Base-by-base conservation (phyloP, 2,113 vertebrate genomes). In the Formicarius rufipectus region DNA sequence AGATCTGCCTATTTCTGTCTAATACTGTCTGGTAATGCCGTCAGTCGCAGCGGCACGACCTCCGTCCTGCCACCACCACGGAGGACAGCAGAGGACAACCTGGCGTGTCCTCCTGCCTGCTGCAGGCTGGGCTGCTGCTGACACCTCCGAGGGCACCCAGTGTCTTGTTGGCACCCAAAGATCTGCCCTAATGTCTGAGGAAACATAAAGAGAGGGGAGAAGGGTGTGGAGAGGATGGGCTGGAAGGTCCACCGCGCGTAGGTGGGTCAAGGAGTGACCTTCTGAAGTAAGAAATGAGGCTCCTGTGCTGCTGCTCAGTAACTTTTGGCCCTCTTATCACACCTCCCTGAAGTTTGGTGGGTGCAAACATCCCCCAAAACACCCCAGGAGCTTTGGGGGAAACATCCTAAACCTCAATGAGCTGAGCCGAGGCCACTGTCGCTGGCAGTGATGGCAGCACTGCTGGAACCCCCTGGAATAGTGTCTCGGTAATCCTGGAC, bases 21-120 rank as follows among this genome's bases (percentile, higher is more conserved):
- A 99, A 99, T 99, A 99, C 99, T 99, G 99, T 99, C 99, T 99
- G 99, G 99, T 99, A 99, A 99, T 99, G 99, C 99, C 99, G 98
- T 99, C 98, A 97, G 98, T 99, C 96, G 97, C 98, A 97, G 28
- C 77, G 98, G 98, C 98, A 97, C 95, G 76, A 62, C 85, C 98
- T 96, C 97, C 96, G 13, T 66, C 91, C 81, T 13, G 47, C 11
- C 42, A 42, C 42, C 42, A 21, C 20, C 45, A 42, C 4, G 30
- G 91, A 76, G 77, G 33, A 42, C n/a, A n/a, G n/a, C n/a, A n/a
- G n/a, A n/a, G n/a, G n/a, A n/a, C n/a, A n/a, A n/a, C n/a, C n/a
- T n/a, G n/a, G n/a, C n/a, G n/a, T n/a, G n/a, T n/a, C n/a, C n/a
- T n/a, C n/a, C n/a, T n/a, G n/a, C 67, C 64, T 50, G 7, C 37